A percentile compares a stretch with the other conserved stretches of the same genome.
These are phyloP conservation scores for Apomyelois bistriatella DNA, from an alignment of 2,888 invertebrate genomes.

Conservation along the genomic window DNA sequence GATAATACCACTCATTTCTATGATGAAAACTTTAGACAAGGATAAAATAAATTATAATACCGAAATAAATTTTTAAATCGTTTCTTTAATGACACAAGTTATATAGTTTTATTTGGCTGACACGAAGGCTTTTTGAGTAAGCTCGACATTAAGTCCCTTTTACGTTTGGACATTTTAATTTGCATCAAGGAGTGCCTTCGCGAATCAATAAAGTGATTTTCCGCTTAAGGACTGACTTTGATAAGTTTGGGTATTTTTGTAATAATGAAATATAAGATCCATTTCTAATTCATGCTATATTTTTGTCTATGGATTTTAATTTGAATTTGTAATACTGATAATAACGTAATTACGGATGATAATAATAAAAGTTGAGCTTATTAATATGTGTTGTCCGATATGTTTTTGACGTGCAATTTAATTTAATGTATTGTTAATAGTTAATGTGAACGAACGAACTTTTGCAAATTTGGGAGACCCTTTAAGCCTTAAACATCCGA, in stretches of 20 bases:
- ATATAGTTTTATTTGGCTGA: slow-evolving; percentile 5
- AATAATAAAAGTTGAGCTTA: slow-evolving; percentile 52
- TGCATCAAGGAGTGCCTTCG: slow-evolving; percentile 69
- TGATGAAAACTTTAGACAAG: no score
- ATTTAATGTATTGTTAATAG: slow-evolving; percentile 32
- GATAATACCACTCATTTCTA: no score
- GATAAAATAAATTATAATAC: background rate
- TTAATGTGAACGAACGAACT: background rate
- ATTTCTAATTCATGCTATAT: slow-evolving; percentile 44
- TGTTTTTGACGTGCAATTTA: slow-evolving; percentile 49
- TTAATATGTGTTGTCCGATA: slow-evolving; percentile 48
- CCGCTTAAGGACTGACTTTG: slow-evolving; percentile 61
- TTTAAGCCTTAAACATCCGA: no score
- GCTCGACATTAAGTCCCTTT: slow-evolving; percentile 4
- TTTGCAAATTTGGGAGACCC: slow-evolving; percentile 3
- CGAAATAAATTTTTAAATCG: slow-evolving; percentile 8
- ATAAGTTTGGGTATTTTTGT: slow-evolving; percentile 63
- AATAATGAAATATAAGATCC: slow-evolving; percentile 36
- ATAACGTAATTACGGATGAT: slow-evolving; percentile 34
- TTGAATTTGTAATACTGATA: slow-evolving; percentile 25
- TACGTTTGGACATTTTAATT: slow-evolving; percentile 31
- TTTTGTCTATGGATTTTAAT: slow-evolving; percentile 36
- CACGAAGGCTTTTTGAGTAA: slow-evolving; percentile 3
- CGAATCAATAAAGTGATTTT: slow-evolving; percentile 50
- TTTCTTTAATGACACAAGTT: slow-evolving; percentile 12